Evolutionary conservation across 2,797 vertebrate genomes (phyloP), one percentile per base, ranked within the genome.

Genomic region (Micrastur ruficollis): DNA sequence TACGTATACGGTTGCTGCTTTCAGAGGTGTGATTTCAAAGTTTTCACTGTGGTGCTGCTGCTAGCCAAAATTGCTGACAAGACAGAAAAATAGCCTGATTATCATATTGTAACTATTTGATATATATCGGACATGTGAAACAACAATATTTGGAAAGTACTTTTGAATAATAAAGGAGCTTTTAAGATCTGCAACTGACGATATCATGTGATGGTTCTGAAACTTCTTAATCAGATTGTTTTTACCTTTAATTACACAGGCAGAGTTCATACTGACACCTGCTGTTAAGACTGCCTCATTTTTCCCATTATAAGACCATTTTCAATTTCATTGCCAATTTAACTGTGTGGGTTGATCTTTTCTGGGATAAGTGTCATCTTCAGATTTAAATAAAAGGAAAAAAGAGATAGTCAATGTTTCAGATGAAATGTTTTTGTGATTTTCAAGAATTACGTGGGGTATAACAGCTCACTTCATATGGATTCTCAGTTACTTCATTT

Each of bases 241-340:
- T 93, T 92, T 63, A 74, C 25, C 16, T 56, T 85, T 93, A 91
- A 90, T 92, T 89, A 87, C 23, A 62, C 53, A 93, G 44, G 38
- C 42, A 92, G 92, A 91, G 68, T 85, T 96, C 68, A 91, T 75
- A 96, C 78, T 95, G 90, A 96, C 92, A 92, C 86, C 94, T 96
- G 68, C 96, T 93, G 96, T 95, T 97, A 76, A 90, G 81, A 86
- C 25, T 87, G 53, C 44, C 49, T 81, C 85, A 87, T 31, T 78
- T 92, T 87, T 85, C 70, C n/a, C 32, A 82, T 53, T 72, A 29
- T 38, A 76, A 89, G 21, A 71, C 49, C 59, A 61, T 90, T 95
- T 95, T 80, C 59, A 58, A 32, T 63, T 90, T 92, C 74, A 89
- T 55, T 74, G 50, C 40, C 36, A 52, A 67, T 62, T 76, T 89